A percentile compares a stretch with the other conserved stretches of the same genome.
Conservation (phyloP, 2,113 vertebrate species). For the Falcunculus frontatus region DNA sequence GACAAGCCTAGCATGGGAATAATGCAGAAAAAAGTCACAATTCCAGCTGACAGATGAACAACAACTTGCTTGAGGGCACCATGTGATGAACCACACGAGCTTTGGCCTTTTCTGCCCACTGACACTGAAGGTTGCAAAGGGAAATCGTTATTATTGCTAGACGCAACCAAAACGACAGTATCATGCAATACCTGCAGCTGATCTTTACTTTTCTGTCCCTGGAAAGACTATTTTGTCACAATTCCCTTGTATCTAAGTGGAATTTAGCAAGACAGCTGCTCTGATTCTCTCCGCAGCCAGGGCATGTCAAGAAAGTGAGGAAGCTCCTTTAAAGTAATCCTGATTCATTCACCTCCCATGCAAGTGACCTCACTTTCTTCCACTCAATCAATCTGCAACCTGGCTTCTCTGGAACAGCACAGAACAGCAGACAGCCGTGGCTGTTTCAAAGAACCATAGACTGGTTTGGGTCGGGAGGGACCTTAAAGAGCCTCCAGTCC, state of each 20-base stretch:
- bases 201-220: background rate
- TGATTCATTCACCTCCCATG: background rate
- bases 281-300: background rate
- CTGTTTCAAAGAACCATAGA: background rate
- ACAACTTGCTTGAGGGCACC: background rate
- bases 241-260: background rate
- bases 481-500: background rate
- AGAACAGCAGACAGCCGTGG: background rate
- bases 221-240: background rate
- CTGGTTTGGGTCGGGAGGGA: background rate
- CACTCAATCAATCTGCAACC: background rate
- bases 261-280: background rate
- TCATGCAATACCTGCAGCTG: background rate
- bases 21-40: background rate
- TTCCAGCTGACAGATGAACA: background rate
- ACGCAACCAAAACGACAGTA: background rate
- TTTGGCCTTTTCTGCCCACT: background rate
- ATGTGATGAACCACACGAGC: accelerated
- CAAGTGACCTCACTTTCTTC: background rate
- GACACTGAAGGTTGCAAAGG: background rate
- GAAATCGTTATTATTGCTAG: background rate
- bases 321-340: background rate
- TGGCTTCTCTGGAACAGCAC: background rate
- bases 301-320: background rate
- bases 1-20: background rate